Evolutionary conservation across 1,140 invertebrate species (phyloP), one percentile per base, ranked within the genome.

Genomic region (Drosophila seguyi): DNA sequence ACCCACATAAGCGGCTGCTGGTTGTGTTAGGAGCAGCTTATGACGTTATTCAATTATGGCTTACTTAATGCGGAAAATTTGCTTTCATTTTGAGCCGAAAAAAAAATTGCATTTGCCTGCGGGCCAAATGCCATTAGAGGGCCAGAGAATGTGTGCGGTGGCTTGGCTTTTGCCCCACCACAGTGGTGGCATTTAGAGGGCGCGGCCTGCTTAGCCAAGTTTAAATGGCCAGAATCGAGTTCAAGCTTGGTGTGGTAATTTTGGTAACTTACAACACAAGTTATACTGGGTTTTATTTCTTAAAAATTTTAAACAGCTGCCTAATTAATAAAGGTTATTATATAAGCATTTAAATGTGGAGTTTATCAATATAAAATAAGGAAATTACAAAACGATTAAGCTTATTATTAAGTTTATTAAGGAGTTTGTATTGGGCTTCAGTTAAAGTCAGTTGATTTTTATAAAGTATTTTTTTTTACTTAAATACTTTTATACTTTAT

Each of bases 31-130:
- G 55, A 61, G 39, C 77, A 80, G 77, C 71, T 69, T 73, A 81
- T 85, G 81, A 69, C 74, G 63, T 86, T 76, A 85, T 86, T 86
- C 82, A 85, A 85, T 85, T 85, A 85, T 86, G 65, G 82, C 82
- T 73, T 71, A 79, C 74, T 81, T 85, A 86, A 85, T 79, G 78
- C 78, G 68, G 67, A 74, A 81, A 81, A 80, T 86, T 85, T 79
- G 82, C 74, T 78, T 81, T 78, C 52, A 81, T 78, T 78, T 76
- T 56, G 59, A 59, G 59, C 44, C 39, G 25, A 79, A 76, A 76
- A 79, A 76, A 76, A 50, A 86, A 78, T 63, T 75, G 68, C 78
- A 85, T 86, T 81, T 81, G 81, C 63, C 81, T 81, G 77, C 56
- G 76, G 66, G 56, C 75, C 68, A 82, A 82, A 82, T 73, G 67